Base-by-base conservation (phyloP, 2,113 vertebrate species). In the Gallinago undulata region DNA sequence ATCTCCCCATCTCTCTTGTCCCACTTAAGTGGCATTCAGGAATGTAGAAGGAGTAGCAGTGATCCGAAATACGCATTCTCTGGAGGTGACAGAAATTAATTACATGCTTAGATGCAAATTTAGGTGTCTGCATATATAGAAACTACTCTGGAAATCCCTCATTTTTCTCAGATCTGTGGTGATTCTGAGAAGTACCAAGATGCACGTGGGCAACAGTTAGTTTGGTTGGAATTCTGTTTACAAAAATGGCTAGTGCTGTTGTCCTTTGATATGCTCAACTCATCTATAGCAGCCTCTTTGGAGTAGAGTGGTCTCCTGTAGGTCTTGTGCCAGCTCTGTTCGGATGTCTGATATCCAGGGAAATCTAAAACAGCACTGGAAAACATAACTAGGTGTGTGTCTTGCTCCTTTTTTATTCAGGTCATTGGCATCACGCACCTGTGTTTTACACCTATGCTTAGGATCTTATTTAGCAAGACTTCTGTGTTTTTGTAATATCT, bases 1-100 rank as follows among this genome's bases (percentile, higher is more conserved):
- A 2, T 55, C 33, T 70, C 5, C 30, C 41, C 39, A 39, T 39
- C 39, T 39, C 39, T 39, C 10, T 83, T 70, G 27, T 84, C 22
- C 16, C 28, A 7, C 67, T 73, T 24, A 73, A n/a, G 18, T 0
- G 0, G 7, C 17, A 47, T 67, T 87, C 0, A 0, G 28, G 19
- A 55, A 33, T 31, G 28, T 70, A 41, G 62, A 72, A 69, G 45
- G 75, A 7, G 5, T 68, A 55, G 41, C 10, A 64, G n/a, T 31
- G 27, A 94, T 72, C 18, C 35, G 75, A 78, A 93, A 74, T 28
- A 73, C 0, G 2, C 23, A 9, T 84, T 81, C 37, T 59, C 4
- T 73, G 23, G 1, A 89, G 66, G 41, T 4, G 7, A 57, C 25
- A 78, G 74, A 48, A 74, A 55, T 60, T 50, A 72, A 21, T 57